phyloP scores from a whole-genome alignment of 2,888 invertebrate genomes.

The Stenodema calcarata region DNA sequence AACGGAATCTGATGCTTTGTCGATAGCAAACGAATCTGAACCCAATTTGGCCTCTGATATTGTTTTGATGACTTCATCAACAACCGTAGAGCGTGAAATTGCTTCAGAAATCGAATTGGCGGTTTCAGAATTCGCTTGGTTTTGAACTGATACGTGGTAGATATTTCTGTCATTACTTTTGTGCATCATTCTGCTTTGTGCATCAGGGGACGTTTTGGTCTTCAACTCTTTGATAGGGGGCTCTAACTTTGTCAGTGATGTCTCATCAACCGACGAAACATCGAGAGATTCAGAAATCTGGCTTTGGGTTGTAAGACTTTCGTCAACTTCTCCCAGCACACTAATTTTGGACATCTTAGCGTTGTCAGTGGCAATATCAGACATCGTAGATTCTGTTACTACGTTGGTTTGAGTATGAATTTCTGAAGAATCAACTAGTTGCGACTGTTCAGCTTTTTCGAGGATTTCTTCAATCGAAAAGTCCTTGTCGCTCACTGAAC shows the following conservation, averaged over 20 bases:
- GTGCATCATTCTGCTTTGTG: too few species aligned
- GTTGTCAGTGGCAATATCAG: background rate
- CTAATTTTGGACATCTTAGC: background rate
- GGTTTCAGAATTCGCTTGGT: background rate
- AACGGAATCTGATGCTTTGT: background rate
- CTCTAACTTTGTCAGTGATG: background rate
- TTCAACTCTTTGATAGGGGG: background rate
- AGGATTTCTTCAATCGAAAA: conserved; percentile 45
- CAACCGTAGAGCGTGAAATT: background rate
- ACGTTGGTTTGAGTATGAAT: background rate
- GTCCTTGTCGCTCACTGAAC: conserved; percentile 31
- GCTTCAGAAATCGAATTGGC: background rate
- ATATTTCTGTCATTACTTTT: background rate
- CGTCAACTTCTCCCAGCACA: background rate
- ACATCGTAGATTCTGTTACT: background rate
- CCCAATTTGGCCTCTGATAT: background rate
- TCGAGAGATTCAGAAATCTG: conserved; percentile 13
- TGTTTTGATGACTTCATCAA: background rate
- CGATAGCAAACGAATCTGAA: background rate
- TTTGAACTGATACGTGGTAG: background rate
- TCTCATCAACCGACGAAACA: background rate
- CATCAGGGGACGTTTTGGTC: background rate
- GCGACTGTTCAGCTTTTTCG: conserved; percentile 21
- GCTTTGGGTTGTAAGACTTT: background rate
- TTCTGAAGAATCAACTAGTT: background rate